phyloP scores from a whole-genome alignment of 2,797 vertebrate species.

The Masticophis lateralis region DNA sequence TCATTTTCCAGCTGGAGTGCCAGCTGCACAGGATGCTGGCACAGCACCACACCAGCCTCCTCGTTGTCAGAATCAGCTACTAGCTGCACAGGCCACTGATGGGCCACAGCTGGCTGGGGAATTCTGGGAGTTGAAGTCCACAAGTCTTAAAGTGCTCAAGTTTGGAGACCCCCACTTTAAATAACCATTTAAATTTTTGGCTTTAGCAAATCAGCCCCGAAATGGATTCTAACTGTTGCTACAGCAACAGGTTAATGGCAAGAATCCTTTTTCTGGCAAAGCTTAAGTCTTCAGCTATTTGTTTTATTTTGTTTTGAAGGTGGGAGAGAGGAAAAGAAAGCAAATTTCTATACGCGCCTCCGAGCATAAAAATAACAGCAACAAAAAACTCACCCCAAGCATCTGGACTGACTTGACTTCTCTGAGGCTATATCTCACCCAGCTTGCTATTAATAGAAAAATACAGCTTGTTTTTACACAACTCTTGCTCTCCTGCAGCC shows the following conservation, averaged over 20 bases:
- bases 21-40: too few relatives aligned
- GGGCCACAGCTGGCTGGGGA: not conserved
- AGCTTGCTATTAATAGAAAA: not conserved
- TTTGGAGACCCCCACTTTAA: not conserved
- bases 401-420: not conserved
- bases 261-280: conserved; percentile 2
- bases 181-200: conserved; percentile 7
- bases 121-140: not conserved
- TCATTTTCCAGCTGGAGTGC: too few relatives aligned
- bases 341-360: not conserved
- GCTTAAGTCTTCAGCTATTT: not conserved
- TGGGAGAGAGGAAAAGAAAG: not conserved
- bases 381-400: not conserved
- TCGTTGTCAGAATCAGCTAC: too few relatives aligned
- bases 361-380: not conserved
- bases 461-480: not conserved
- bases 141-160: not conserved
- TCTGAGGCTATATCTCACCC: not conserved
- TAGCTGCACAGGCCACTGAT: too few relatives aligned
- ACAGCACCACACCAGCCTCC: too few relatives aligned
- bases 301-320: not conserved
- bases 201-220: not conserved
- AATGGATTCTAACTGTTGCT: conserved; percentile 8
- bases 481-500: not conserved
- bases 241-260: not conserved